A percentile compares a stretch with the other conserved stretches of the same genome.
Evolutionary conservation across 1,140 invertebrate genomes (phyloP).

Genomic region (Drosophila gunungcola): DNA sequence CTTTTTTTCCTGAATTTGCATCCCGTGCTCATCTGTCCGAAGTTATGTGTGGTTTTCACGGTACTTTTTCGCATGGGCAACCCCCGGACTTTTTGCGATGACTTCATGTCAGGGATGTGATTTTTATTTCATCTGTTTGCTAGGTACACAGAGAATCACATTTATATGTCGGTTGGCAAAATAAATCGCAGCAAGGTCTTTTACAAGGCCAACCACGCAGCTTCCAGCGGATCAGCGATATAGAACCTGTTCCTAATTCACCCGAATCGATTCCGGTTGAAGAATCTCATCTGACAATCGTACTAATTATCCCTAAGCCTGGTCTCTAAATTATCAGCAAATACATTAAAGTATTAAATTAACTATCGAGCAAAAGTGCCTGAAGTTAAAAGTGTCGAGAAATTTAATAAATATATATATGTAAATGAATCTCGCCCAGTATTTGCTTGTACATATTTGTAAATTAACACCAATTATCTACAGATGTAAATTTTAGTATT

Average conservation of each 20-base stretch:
- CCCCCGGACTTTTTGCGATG: constrained; percentile 26
- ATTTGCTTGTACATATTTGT: too few relatives aligned
- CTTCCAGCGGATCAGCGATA: constrained; percentile 15
- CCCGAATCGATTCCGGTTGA: constrained; percentile 67
- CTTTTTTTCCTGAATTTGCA: background rate
- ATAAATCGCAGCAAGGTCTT: constrained; percentile 58
- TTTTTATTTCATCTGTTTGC: constrained; percentile 43
- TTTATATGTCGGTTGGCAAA: constrained; percentile 14
- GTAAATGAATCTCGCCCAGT: background rate
- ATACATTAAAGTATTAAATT: background rate
- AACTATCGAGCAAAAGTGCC: background rate
- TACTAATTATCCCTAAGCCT: constrained; percentile 14
- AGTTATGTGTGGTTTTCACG: background rate
- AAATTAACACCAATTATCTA: background rate
- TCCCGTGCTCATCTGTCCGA: constrained; percentile 7
- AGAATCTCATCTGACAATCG: constrained; percentile 18
- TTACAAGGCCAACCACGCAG: constrained; percentile 69
- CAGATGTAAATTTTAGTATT: background rate
- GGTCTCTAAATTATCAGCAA: background rate
- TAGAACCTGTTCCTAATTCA: constrained; percentile 72
- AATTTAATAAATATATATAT: background rate
- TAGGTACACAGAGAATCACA: constrained; percentile 20
- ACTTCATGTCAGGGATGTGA: constrained; percentile 36
- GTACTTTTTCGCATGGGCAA: constrained; percentile 37
- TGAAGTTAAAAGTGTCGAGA: background rate